Base-by-base conservation (phyloP, 2,113 vertebrate species). In the Laterallus jamaicensis region DNA sequence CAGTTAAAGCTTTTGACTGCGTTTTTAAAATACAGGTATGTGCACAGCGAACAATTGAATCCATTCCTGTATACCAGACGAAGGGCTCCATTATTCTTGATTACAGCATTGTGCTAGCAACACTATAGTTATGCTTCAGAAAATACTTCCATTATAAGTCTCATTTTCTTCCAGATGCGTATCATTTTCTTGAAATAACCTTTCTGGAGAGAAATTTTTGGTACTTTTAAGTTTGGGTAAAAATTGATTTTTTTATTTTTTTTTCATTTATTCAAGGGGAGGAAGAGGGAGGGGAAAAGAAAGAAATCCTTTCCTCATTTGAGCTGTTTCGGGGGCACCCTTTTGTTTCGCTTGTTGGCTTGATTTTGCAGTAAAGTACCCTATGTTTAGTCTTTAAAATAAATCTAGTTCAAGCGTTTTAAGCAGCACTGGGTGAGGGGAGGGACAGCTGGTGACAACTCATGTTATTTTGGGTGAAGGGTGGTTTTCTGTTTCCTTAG, bases 21-120 rank as follows among this genome's bases (percentile, higher is more conserved):
- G 58, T 91, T 93, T 95, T 92, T 44, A 93, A 96, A 94, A 86
- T 79, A 95, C 73, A 96, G 92, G 90, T 93, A 91, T 89, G 83
- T 79, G 69, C 70, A 52, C 2, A 0, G 54, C 2, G 62, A 96
- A 88, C 93, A 96, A 94, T 40, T 68, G 79, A 93, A 86, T 88
- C 90, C 73, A 60, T 93, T 95, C 80, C 66, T 49, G 40, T 76
- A 44, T 42, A 62, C 54, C 3, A 19, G 44, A 69, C 2, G 5
- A 96, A 91, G 74, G 83, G 58, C 54, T 95, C 80, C 77, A 92
- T 97, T 97, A 95, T 93, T 95, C 93, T 93, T 88, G 80, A 96
- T 97, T 94, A 96, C 80, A 84, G 80, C 66, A 92, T 93, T 93
- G 88, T 96, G 83, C 40, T 79, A 88, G 80, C 60, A 93, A 71